Evolutionary conservation across 2,113 vertebrate species (phyloP).

Genomic region (Epinephelus moara): DNA sequence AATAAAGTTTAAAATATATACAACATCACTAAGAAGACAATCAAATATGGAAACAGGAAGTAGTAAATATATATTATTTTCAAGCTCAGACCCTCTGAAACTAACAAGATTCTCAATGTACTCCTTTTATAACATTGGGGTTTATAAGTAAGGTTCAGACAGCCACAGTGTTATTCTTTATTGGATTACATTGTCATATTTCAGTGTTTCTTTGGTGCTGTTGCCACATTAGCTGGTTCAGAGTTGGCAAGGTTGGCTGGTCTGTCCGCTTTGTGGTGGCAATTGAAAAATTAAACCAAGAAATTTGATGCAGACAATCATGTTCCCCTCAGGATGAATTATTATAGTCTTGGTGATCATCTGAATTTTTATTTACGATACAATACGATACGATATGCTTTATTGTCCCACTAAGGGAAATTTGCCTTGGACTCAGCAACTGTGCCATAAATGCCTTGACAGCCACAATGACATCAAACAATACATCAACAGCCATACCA

Average conservation of each 20-base stretch:
- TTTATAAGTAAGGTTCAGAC: neutral
- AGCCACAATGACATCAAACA: too few species aligned
- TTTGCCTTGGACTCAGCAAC: too few species aligned
- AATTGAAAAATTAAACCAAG: neutral
- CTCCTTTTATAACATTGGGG: neutral
- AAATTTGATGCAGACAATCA: neutral
- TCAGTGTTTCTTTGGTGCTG: neutral
- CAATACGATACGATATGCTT: too few species aligned
- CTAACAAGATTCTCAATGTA: neutral
- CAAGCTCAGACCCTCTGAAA: too few species aligned
- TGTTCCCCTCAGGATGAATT: neutral
- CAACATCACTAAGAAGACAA: too few species aligned
- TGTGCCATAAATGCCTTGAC: too few species aligned
- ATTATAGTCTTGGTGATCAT: neutral
- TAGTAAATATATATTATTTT: neutral
- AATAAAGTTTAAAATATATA: neutral
- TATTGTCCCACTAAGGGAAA: too few species aligned
- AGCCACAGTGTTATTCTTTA: neutral
- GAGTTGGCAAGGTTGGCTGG: neutral
- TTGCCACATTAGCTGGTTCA: neutral
- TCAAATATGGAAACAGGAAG: neutral
- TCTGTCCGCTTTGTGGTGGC: neutral
- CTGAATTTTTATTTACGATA: neutral
- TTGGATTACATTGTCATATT: neutral
- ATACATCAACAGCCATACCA: too few species aligned